These are phyloP conservation scores for Merodon equestris DNA, from an alignment of 2,888 invertebrate species.

Conservation along the genomic window DNA sequence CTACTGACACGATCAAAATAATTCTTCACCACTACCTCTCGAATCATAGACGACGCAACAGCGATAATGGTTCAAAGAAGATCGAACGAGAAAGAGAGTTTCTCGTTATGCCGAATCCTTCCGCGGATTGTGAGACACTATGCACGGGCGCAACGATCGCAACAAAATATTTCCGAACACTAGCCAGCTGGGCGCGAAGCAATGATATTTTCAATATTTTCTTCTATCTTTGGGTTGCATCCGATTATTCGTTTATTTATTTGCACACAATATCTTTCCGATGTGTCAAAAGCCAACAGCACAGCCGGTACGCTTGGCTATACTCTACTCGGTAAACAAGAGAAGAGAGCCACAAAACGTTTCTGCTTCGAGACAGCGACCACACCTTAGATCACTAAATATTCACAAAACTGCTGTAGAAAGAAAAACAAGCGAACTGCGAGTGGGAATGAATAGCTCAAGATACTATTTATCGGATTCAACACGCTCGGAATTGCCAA, in stretches of 20 bases:
- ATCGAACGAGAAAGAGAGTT: constrained; percentile 8
- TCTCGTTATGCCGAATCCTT: constrained; percentile 23
- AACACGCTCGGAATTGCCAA: too few species aligned
- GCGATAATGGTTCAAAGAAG: background rate
- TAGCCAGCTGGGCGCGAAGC: constrained; percentile 31
- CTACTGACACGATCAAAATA: too few species aligned
- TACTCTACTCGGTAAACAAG: constrained; percentile 25
- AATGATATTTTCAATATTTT: constrained; percentile 42
- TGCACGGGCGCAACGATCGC: constrained; percentile 39
- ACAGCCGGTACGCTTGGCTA: constrained; percentile 47
- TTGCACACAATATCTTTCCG: constrained; percentile 34
- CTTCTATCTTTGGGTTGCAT: constrained; percentile 52
- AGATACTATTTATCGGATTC: too few species aligned
- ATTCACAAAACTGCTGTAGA: constrained; percentile 34
- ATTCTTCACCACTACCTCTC: background rate
- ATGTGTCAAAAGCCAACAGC: constrained; percentile 34
- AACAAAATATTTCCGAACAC: constrained; percentile 51
- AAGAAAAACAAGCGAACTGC: background rate
- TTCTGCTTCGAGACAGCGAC: constrained; percentile 24
- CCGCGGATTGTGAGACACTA: constrained; percentile 36
- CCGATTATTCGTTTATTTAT: constrained; percentile 34
- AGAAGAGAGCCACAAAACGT: constrained; percentile 20
- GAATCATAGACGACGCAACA: constrained; percentile 11
- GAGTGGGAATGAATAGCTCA: too few species aligned
- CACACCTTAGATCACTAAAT: constrained; percentile 55